These are phyloP conservation scores for Chloropsis cyanopogon DNA, from an alignment of 2,113 vertebrate species.

Conservation along the genomic window DNA sequence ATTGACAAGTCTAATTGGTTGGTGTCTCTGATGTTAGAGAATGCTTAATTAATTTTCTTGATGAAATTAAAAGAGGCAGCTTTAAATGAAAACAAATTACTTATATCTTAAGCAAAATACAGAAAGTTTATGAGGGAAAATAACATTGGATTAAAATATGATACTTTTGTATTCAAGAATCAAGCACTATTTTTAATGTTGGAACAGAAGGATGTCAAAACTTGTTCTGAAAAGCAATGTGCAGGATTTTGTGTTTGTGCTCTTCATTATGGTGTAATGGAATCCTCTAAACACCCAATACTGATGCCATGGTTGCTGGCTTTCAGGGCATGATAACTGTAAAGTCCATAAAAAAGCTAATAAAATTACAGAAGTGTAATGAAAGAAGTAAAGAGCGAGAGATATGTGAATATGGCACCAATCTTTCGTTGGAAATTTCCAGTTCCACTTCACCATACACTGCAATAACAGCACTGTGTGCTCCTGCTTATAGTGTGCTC, in stretches of 20 bases:
- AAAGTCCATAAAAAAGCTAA: conserved; percentile 14
- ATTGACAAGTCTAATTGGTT: neutral
- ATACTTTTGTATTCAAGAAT: neutral
- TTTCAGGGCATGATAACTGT: neutral
- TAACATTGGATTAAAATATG: neutral
- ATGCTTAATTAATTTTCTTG: neutral
- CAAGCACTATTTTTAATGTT: neutral
- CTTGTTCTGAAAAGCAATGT: neutral
- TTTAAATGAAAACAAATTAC: neutral
- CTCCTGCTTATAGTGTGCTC: neutral
- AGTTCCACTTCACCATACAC: neutral
- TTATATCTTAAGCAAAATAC: neutral
- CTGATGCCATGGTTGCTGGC: neutral
- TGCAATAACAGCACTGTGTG: neutral
- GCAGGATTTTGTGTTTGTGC: neutral
- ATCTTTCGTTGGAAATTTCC: neutral
- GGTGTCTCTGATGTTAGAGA: neutral
- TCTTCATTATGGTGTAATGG: neutral
- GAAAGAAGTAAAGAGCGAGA: conserved; percentile 1
- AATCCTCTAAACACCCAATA: neutral
- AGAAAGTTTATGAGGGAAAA: neutral
- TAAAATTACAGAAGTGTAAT: conserved; percentile 28
- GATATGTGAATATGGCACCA: neutral
- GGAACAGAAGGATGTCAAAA: neutral
- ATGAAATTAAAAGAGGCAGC: neutral